A percentile compares a stretch with the other conserved stretches of the same genome.
Conservation (phyloP, 1,140 invertebrate species). For the Octopus bimaculoides region DNA sequence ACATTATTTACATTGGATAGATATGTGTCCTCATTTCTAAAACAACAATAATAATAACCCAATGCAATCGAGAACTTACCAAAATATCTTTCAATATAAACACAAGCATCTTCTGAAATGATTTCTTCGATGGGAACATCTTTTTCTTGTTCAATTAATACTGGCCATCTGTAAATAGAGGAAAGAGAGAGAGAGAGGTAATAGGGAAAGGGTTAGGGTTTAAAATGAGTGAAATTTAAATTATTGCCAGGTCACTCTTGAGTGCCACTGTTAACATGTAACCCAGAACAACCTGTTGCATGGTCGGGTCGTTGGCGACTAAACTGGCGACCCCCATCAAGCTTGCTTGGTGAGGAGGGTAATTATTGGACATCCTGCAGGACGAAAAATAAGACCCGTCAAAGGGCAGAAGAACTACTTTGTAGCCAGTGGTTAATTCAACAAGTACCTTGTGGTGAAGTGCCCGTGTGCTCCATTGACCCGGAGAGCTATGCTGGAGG, state of each 20-base stretch:
- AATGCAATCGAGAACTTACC: constrained; percentile 28
- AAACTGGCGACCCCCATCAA: neutral
- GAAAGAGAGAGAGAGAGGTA: too few species aligned
- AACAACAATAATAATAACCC: constrained; percentile 11
- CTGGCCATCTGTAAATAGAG: constrained; percentile 36
- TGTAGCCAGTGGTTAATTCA: too few species aligned
- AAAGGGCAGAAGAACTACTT: too few species aligned
- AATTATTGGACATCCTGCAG: neutral
- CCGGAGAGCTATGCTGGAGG: too few species aligned
- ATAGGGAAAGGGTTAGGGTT: too few species aligned
- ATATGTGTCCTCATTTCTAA: neutral
- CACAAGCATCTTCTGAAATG: constrained; percentile 28
- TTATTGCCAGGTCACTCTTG: too few species aligned
- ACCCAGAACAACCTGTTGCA: too few species aligned
- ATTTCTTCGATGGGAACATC: constrained; percentile 30
- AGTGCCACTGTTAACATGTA: too few species aligned
- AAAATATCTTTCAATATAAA: constrained; percentile 40
- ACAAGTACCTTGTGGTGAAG: too few species aligned
- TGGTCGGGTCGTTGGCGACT: neutral
- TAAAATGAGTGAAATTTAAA: too few species aligned
- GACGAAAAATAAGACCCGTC: neutral
- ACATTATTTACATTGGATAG: too few species aligned
- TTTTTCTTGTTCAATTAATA: constrained; percentile 35
- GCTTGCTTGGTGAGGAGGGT: neutral
- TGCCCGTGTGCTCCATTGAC: too few species aligned